Base-by-base conservation (phyloP, 2,797 vertebrate genomes). In the Discoglossus pictus region DNA sequence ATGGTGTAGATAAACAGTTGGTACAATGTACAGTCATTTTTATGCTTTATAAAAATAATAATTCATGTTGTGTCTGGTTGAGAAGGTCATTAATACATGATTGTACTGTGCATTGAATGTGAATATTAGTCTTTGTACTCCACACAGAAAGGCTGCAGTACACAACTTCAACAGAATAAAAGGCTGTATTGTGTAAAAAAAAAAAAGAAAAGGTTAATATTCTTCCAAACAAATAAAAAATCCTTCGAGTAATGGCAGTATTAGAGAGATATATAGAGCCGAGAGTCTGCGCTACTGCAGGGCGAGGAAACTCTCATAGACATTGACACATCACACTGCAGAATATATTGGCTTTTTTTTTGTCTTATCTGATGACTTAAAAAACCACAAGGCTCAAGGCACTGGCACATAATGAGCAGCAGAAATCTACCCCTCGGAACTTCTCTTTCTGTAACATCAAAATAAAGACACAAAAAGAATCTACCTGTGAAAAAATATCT, bases 391-490 rank as follows among this genome's bases (percentile, higher is more conserved):
- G 46, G 11, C 52, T 54, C 31, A 21, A 40, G 53, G 53, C 35
- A 40, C n/a, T 6, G 21, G 7, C n/a, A 13, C 10, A 13, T 40
- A 39, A 54, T 54, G 39, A 62, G 24, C 40, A 51, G 58, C 34
- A 40, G 31, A 20, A 69, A 42, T 34, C 48, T 46, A 44, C 50
- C 59, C 51, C 17, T 15, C 48, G 67, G 67, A 40, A 24, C 7
- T 47, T 59, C 48, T 43, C 43, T 52, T 52, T 44, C 61, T 52
- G 20, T 18, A 52, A 54, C 58, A 61, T 61, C 23, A 61, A 54
- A 68, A 69, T 61, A 69, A 69, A 69, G 17, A 48, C 40, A n/a
- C 35, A 21, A 35, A 59, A 38, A 16, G 40, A 54, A 27, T 31
- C 40, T 17, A 48, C 42, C 59, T 39, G 34, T 4, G 16, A 63